A percentile compares a stretch with the other conserved stretches of the same genome.
These are phyloP conservation scores for Phaethornis superciliosus DNA, from an alignment of 2,113 vertebrate species.

Conservation along the genomic window DNA sequence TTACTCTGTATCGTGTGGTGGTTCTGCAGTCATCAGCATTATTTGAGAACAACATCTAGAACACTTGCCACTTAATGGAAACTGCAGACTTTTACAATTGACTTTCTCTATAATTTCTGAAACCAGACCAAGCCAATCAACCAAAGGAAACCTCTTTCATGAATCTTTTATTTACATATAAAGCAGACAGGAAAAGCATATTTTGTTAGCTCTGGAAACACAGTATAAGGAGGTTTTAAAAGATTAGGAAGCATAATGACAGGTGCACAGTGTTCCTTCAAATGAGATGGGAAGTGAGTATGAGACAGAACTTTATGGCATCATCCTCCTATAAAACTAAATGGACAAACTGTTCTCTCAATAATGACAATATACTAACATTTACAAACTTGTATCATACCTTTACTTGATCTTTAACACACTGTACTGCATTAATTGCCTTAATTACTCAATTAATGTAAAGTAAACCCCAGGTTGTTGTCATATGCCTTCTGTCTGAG, in stretches of 20 bases:
- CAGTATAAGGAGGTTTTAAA: constrained; percentile 57
- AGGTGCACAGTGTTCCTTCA: constrained; percentile 55
- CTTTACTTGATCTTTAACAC: constrained; percentile 64
- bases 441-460: constrained; percentile 42
- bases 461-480: not conserved
- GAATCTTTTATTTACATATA: constrained; percentile 61
- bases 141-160: constrained; percentile 67
- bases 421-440: constrained; percentile 41
- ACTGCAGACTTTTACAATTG: constrained; percentile 10
- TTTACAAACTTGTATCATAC: constrained; percentile 42
- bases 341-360: constrained; percentile 47
- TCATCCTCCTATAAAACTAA: constrained; percentile 47
- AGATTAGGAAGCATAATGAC: constrained; percentile 66
- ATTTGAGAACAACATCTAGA: constrained; percentile 28
- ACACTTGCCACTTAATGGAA: constrained; percentile 12
- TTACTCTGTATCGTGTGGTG: not conserved
- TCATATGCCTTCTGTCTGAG: constrained; percentile 46
- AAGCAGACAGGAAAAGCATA: constrained; percentile 65
- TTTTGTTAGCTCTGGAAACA: constrained; percentile 67
- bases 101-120: constrained; percentile 28
- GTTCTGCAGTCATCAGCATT: constrained; percentile 31
- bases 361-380: constrained; percentile 35
- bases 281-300: constrained; percentile 46
- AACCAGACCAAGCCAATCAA: constrained; percentile 62
- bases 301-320: constrained; percentile 38